Evolutionary conservation across 2,113 vertebrate genomes (phyloP).

Genomic region (Bambusicola thoracicus): DNA sequence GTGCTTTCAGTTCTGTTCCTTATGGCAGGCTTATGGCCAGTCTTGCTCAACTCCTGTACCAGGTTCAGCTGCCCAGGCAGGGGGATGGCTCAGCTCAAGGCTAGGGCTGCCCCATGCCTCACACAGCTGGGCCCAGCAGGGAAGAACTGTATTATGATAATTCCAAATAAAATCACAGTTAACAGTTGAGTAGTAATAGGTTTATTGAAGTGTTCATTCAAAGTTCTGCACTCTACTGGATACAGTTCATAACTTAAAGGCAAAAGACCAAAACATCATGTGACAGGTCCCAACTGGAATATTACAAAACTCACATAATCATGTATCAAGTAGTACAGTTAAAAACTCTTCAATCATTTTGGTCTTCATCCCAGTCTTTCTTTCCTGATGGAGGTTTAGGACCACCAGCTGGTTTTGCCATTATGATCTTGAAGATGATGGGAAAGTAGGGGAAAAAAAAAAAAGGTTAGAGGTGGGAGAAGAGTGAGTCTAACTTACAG

Average conservation of each 20-base stretch:
- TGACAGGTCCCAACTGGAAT: neutral
- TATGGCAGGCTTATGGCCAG: neutral
- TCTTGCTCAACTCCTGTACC: neutral
- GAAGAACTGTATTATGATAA: fast-evolving
- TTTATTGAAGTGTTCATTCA: slow-evolving; percentile 57
- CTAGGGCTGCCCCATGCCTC: fast-evolving
- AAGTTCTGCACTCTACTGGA: neutral
- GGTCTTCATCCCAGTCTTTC: slow-evolving; percentile 96
- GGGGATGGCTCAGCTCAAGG: neutral
- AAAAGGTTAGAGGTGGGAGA: neutral
- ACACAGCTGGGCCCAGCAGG: fast-evolving
- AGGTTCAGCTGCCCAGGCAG: too few relatives aligned
- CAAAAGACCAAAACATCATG: slow-evolving; percentile 2
- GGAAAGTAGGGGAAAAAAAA: neutral
- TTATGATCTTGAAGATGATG: slow-evolving; percentile 87
- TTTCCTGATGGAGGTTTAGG: slow-evolving; percentile 93
- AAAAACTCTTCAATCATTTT: slow-evolving; percentile 82
- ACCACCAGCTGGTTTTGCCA: slow-evolving; percentile 97
- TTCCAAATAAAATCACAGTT: neutral
- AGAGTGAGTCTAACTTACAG: neutral
- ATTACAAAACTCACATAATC: neutral
- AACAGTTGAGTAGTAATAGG: neutral
- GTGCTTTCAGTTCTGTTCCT: neutral
- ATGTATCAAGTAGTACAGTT: neutral
- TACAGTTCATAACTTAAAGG: slow-evolving; percentile 77